Conservation (phyloP, 2,113 vertebrate genomes). For the Anser cygnoides region DNA sequence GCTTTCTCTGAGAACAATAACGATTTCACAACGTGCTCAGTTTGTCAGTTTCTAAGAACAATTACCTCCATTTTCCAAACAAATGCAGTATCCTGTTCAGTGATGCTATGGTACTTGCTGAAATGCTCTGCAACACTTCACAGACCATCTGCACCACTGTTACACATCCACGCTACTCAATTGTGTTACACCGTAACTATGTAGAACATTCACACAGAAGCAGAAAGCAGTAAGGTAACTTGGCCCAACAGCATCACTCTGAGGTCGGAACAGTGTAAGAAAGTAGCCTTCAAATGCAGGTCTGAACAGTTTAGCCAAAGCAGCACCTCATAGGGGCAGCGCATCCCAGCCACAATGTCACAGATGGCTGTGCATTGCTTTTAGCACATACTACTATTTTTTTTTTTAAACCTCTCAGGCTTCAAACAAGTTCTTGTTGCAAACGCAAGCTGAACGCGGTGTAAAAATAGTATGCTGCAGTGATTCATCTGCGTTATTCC, state of each 20-base stretch:
- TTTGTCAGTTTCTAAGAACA: slow-evolving; percentile 5
- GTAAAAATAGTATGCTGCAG: slow-evolving; percentile 61
- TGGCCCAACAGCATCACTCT: not conserved
- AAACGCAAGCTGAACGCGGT: slow-evolving; percentile 5
- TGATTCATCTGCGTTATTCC: slow-evolving; percentile 62
- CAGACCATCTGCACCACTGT: not conserved
- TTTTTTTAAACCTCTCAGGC: not conserved
- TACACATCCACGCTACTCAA: not conserved
- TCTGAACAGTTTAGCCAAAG: not conserved
- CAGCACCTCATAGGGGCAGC: not conserved
- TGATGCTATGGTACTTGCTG: not conserved
- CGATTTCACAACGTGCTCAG: not conserved
- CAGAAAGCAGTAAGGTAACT: not conserved
- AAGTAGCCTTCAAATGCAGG: not conserved
- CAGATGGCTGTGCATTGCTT: not conserved
- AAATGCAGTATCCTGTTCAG: not conserved
- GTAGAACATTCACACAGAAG: not conserved
- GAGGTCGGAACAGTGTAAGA: not conserved
- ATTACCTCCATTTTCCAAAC: not conserved
- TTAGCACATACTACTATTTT: not conserved
- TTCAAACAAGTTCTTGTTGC: slow-evolving; percentile 42
- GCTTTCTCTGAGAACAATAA: slow-evolving; percentile 25
- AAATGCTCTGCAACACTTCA: not conserved
- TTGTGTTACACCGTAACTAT: not conserved
- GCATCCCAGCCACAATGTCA: not conserved